Conservation (phyloP, 2,888 invertebrate species). For the Diarsia mendica region DNA sequence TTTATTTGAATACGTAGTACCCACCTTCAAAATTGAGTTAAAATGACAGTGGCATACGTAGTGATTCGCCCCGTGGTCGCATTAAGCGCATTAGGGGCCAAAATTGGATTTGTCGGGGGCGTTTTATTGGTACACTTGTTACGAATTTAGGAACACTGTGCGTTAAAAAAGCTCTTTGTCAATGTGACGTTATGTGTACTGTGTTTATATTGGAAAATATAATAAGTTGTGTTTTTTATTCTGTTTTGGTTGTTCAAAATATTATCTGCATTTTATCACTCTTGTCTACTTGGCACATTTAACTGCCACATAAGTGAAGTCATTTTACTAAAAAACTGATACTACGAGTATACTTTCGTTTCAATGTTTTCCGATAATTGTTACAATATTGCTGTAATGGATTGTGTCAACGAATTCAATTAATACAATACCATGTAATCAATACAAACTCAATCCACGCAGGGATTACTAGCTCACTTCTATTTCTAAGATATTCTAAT, state of each 20-base stretch:
- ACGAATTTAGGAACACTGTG: slow-evolving; percentile 83
- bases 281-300: neutral
- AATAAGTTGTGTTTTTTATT: slow-evolving; percentile 29
- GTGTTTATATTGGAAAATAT: slow-evolving; percentile 55
- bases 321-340: neutral
- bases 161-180: slow-evolving; percentile 81
- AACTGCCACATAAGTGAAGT: too few species aligned
- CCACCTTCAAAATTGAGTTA: slow-evolving; percentile 89
- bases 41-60: slow-evolving; percentile 90
- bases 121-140: slow-evolving; percentile 90
- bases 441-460: slow-evolving; percentile 14
- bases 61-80: slow-evolving; percentile 89
- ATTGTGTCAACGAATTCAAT: neutral
- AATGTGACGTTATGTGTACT: slow-evolving; percentile 67
- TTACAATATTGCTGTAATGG: neutral
- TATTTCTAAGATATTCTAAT: slow-evolving; percentile 44
- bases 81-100: slow-evolving; percentile 88
- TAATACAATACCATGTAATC: neutral
- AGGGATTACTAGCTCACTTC: slow-evolving; percentile 42
- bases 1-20: slow-evolving; percentile 81
- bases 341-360: neutral
- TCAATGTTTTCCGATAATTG: neutral
- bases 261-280: neutral
- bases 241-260: neutral
- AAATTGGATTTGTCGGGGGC: slow-evolving; percentile 89